A percentile compares a stretch with the other conserved stretches of the same genome.
Conservation (phyloP, 1,140 invertebrate genomes). For the Formica selysi region DNA sequence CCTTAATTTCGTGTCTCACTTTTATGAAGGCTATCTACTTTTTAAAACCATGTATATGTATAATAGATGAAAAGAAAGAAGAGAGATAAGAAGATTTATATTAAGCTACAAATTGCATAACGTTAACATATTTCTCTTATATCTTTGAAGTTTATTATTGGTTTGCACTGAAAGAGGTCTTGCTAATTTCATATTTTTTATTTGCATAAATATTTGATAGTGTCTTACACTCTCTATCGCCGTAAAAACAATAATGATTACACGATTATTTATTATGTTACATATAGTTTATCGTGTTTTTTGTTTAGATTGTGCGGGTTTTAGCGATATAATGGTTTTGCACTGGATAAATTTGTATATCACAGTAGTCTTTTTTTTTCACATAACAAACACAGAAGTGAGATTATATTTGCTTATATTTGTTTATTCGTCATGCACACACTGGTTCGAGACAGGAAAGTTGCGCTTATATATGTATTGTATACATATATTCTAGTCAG, state of each 20-base stretch:
- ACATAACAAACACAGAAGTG: constrained; percentile 30
- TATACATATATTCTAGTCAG: not conserved
- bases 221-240: not conserved
- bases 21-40: not conserved
- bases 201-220: not conserved
- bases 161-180: not conserved
- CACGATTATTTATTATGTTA: not conserved
- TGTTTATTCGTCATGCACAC: constrained; percentile 26
- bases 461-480: not conserved
- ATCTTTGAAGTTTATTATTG: constrained; percentile 6
- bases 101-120: not conserved
- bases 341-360: constrained; percentile 16
- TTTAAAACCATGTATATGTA: not conserved
- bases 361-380: constrained; percentile 18
- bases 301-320: not conserved
- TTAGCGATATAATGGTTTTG: not conserved
- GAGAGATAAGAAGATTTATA: not conserved
- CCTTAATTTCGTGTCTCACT: not conserved
- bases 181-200: not conserved
- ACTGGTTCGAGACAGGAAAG: constrained; percentile 4
- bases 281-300: not conserved
- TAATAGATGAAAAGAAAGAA: not conserved
- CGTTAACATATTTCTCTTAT: not conserved
- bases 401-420: constrained; percentile 26
- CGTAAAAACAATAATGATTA: constrained; percentile 15